Base-by-base conservation (phyloP, 2,113 vertebrate genomes). In the Otis tarda region DNA sequence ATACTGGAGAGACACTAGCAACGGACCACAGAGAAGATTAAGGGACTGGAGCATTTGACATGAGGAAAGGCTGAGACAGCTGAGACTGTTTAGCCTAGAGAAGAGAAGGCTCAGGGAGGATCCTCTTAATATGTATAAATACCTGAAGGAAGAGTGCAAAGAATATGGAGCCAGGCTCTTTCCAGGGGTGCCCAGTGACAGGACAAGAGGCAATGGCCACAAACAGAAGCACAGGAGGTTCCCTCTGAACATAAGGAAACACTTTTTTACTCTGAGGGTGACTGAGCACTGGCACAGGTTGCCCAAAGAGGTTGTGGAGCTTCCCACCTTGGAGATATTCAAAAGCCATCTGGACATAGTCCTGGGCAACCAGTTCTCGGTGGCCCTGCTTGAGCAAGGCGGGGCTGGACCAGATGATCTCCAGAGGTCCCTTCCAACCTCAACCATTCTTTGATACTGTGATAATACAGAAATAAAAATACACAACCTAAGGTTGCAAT, bases 401-500 rank as follows among this genome's bases (percentile, higher is more conserved):
- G 13, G 10, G 22, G 5, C 55, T 61, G 33, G 50, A 83, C 33
- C 16, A 81, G 35, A 24, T n/a, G 31, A 61, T 11, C 52, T 47
- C 23, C 68, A 74, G 24, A 84, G 19, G 14, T 50, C 24, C 37
- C 11, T 69, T 77, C 55, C 50, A 83, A 65, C 28, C 35, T 77
- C 71, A 89, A 50, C 31, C 17, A 31, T 50, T 63, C 52, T 53
- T n/a, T 76, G 33, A 71, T 61, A 75, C 21, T 71, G 17, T 12
- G 27, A 67, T 22, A 94, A 30, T 35, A 37, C 13, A 83, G 55
- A 89, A 95, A 71, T 57, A 87, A 81, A 95, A 84, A 65, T 75
- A 87, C 4, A 28, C 61, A 64, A 89, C 8, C 22, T 89, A 70
- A 91, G 27, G 28, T 37, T 88, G 86, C 20, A 89, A 56, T 52